A percentile compares a stretch with the other conserved stretches of the same genome.
phyloP scores from a whole-genome alignment of 2,113 vertebrate species.

The Pseudorhombus dupliciocellatus region DNA sequence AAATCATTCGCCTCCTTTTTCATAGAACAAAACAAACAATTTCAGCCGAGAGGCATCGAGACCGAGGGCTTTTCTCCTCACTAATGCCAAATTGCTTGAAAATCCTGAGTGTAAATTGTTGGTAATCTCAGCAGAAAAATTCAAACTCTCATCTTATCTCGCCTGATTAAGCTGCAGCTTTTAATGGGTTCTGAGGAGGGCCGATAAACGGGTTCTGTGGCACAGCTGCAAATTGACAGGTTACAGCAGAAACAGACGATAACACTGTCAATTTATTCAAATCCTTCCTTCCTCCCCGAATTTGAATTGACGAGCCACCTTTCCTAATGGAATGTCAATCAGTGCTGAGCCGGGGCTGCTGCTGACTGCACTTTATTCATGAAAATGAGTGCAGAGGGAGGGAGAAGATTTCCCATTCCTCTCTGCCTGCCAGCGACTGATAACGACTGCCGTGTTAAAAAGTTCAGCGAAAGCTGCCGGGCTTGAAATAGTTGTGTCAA shows the following conservation, averaged over 20 bases:
- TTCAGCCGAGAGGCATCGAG: constrained; percentile 23
- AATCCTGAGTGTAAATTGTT: constrained; percentile 50
- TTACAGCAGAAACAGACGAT: constrained; percentile 76
- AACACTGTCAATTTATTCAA: constrained; percentile 83
- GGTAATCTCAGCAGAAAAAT: constrained; percentile 64
- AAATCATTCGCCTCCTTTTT: constrained; percentile 33
- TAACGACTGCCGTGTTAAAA: constrained; percentile 79
- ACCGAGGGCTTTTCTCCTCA: constrained; percentile 23
- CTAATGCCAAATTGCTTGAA: constrained; percentile 30
- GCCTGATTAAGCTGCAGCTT: constrained; percentile 65
- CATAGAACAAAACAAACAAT: constrained; percentile 31
- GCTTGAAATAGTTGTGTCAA: constrained; percentile 74
- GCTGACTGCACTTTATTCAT: constrained; percentile 76
- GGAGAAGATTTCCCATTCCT: constrained; percentile 72
- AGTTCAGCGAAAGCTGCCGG: constrained; percentile 60
- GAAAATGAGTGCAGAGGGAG: constrained; percentile 63
- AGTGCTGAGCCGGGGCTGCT: constrained; percentile 70
- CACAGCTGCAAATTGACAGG: constrained; percentile 76
- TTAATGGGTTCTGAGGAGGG: constrained; percentile 71
- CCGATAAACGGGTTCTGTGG: constrained; percentile 69
- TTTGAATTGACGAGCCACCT: constrained; percentile 80
- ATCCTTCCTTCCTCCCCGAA: constrained; percentile 75
- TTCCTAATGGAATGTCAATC: constrained; percentile 82
- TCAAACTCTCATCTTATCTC: constrained; percentile 65
- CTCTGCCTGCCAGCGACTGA: constrained; percentile 79